Percentiles rank a stretch among this genome's conserved stretches.
These are phyloP conservation scores for Pachymerium ferrugineum DNA, from an alignment of 2,888 invertebrate genomes.

Conservation along the genomic window DNA sequence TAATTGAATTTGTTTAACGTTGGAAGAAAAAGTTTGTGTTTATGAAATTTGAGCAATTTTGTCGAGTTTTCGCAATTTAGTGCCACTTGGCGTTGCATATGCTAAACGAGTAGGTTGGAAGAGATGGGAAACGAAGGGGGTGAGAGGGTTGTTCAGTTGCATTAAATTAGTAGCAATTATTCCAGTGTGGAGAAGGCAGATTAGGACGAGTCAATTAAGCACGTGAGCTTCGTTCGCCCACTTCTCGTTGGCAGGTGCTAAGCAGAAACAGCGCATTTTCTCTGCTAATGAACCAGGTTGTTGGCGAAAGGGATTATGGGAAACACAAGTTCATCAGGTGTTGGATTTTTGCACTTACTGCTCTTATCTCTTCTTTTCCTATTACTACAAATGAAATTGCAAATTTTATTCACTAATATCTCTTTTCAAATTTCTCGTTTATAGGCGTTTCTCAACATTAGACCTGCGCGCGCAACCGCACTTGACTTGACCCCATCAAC, in stretches of 20 bases:
- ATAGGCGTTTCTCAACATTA: neutral
- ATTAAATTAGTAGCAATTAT: conserved; percentile 20
- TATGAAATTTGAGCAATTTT: conserved; percentile 16
- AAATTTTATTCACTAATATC: neutral
- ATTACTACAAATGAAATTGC: neutral
- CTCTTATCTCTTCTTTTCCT: too few species aligned
- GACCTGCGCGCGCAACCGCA: neutral
- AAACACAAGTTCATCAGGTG: conserved; percentile 9
- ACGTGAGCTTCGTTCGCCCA: conserved; percentile 3
- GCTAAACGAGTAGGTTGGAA: conserved; percentile 8
- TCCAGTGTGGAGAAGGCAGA: conserved; percentile 17
- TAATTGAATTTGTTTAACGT: conserved; percentile 3
- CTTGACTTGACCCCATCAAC: neutral
- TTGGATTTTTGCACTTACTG: conserved; percentile 9
- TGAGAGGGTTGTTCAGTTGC: conserved; percentile 8
- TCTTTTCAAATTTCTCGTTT: neutral
- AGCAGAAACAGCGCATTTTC: conserved; percentile 17
- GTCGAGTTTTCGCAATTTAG: conserved; percentile 18
- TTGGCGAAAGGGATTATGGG: conserved; percentile 9
- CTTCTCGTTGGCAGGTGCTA: conserved; percentile 16
- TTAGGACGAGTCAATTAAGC: conserved; percentile 18
- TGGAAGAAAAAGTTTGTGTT: conserved; percentile 20
- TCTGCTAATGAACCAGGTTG: conserved; percentile 14
- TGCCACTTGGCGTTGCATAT: conserved; percentile 9
- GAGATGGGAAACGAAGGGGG: neutral